Evolutionary conservation across 2,113 vertebrate species (phyloP), one percentile per base, ranked within the genome.

Genomic region (Callipepla californica): DNA sequence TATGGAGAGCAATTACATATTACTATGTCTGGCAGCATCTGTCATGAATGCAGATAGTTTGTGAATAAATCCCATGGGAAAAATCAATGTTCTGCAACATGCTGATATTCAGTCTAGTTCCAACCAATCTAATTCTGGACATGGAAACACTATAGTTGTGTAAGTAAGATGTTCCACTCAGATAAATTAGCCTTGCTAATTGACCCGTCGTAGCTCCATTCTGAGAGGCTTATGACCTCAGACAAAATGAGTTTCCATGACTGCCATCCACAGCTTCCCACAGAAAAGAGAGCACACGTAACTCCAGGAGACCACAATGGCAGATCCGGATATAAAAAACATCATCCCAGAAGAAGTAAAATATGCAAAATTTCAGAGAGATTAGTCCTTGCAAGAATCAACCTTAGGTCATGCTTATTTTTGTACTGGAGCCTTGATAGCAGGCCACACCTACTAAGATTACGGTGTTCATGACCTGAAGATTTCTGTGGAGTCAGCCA

Each of bases 101-200:
- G 63, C 63, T 90, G 87, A 45, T 82, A 69, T 8, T 87, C 82
- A 63, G 72, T 62, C 79, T 87, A 73, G 90, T 66, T 87, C 70
- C 93, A 92, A 74, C 67, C 28, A 58, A 83, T 80, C 76, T 94
- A 95, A 95, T 95, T 96, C 82, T 93, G 93, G 93, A 80, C 82
- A 74, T 85, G 85, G 94, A 95, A 95, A 89, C 79, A 82, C 76
- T 80, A 95, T 0, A 62, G 75, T 17, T 82, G 67, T 85, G 87
- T 58, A 13, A 91, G 48, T 48, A 77, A 86, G 91, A 74, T 91
- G 90, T 85, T 93, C 81, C 72, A 85, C 19, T 66, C 32, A 2
- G 34, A 89, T 34, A 32, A 82, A 89, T 92, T 76, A 82, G 45
- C 79, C 72, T 61, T 85, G 48, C 40, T 63, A 62, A 51, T 62